Evolutionary conservation across 2,797 vertebrate genomes (phyloP).

Genomic region (Zalophus californianus): DNA sequence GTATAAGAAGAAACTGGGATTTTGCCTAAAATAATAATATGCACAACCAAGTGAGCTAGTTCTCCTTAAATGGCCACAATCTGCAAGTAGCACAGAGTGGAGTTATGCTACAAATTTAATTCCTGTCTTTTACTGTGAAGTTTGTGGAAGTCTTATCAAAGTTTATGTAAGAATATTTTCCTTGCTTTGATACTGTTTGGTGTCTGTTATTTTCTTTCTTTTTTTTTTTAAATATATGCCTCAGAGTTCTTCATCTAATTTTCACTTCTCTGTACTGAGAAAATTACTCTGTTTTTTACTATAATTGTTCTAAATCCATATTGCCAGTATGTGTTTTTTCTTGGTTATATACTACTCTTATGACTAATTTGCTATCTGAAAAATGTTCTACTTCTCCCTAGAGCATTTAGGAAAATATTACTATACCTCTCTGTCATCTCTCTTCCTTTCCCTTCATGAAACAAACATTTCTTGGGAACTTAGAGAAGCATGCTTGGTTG

Average conservation of each 20-base stretch:
- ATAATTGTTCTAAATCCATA: background rate
- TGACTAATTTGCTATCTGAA: background rate
- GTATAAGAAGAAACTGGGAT: background rate
- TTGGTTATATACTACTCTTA: background rate
- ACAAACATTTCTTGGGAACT: background rate
- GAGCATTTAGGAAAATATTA: background rate
- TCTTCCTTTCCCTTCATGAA: background rate
- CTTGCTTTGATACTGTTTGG: background rate
- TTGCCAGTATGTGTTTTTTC: background rate
- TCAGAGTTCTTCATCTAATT: conserved; percentile 20
- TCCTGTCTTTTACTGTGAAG: background rate
- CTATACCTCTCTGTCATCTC: background rate
- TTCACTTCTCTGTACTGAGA: background rate
- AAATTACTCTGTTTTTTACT: background rate
- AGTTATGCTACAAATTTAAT: background rate
- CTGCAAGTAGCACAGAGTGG: background rate
- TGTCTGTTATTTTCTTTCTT: background rate
- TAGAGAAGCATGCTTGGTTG: background rate
- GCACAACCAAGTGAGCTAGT: background rate
- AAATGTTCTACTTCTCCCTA: background rate
- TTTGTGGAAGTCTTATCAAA: background rate
- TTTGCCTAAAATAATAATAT: background rate
- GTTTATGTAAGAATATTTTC: background rate
- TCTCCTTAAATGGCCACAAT: background rate
- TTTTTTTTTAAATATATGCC: background rate